A percentile compares a stretch with the other conserved stretches of the same genome.
These are phyloP conservation scores for Chrysolina oricalcia DNA, from an alignment of 2,888 invertebrate genomes.

Conservation along the genomic window DNA sequence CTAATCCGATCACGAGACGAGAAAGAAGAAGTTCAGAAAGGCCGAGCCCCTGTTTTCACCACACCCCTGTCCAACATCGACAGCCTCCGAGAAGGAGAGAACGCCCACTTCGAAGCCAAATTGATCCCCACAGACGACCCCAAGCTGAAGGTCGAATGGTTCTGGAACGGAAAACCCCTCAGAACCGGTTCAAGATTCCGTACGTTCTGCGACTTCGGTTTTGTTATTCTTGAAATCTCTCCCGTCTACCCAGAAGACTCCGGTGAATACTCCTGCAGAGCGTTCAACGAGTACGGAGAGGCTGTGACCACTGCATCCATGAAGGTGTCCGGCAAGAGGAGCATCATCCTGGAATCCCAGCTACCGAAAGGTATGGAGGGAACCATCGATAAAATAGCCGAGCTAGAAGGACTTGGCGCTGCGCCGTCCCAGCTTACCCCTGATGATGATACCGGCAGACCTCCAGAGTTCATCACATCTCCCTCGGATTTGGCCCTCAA, in stretches of 20 bases:
- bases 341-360: slow-evolving; percentile 93
- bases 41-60: slow-evolving; percentile 92
- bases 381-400: slow-evolving; percentile 94
- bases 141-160: slow-evolving; percentile 93
- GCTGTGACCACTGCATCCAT: slow-evolving; percentile 92
- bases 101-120: slow-evolving; percentile 91
- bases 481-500: slow-evolving; percentile 87
- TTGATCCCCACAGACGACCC: slow-evolving; percentile 93
- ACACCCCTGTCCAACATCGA: slow-evolving; percentile 91
- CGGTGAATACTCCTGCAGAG: slow-evolving; percentile 92
- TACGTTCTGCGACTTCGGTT: slow-evolving; percentile 98
- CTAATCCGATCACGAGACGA: slow-evolving; percentile 85
- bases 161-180: slow-evolving; percentile 92
- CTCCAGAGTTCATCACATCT: slow-evolving; percentile 92
- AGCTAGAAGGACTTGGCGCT: slow-evolving; percentile 88
- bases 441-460: slow-evolving; percentile 89
- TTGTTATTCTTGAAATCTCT: slow-evolving; percentile 96
- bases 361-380: slow-evolving; percentile 94
- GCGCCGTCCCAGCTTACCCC: slow-evolving; percentile 79
- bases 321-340: slow-evolving; percentile 93
- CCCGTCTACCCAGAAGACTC: slow-evolving; percentile 98
- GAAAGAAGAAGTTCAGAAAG: slow-evolving; percentile 82
- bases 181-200: slow-evolving; percentile 94
- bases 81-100: slow-evolving; percentile 91
- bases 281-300: slow-evolving; percentile 91